Percentiles rank a stretch among this genome's conserved stretches.
Conservation (phyloP, 2,113 vertebrate genomes). For the Leucoraja erinaceus region DNA sequence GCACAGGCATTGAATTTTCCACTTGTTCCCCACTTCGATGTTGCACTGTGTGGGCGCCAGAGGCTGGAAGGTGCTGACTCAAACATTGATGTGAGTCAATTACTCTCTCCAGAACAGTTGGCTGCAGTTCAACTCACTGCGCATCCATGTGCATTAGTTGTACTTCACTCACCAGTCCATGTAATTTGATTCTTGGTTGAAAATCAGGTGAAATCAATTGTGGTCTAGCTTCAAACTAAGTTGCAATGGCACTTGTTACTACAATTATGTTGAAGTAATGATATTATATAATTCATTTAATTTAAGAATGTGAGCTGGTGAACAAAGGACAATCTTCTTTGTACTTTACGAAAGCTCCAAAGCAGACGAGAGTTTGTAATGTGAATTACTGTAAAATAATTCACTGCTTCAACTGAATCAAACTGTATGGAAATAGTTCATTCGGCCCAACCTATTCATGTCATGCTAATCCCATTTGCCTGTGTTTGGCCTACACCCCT, state of each 20-base stretch:
- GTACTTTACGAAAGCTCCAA: neutral
- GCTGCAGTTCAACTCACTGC: too few species aligned
- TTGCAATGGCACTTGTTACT: neutral
- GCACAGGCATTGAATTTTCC: too few species aligned
- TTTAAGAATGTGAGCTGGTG: neutral
- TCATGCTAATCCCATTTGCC: too few species aligned
- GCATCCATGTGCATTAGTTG: neutral
- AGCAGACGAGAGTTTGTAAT: neutral
- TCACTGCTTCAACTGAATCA: neutral
- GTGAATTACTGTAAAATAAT: neutral
- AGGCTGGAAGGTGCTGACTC: too few species aligned
- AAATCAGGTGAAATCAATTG: neutral
- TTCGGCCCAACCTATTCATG: too few species aligned
- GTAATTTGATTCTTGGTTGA: conserved; percentile 3
- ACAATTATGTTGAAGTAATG: neutral
- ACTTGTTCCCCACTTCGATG: too few species aligned
- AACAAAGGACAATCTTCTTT: neutral
- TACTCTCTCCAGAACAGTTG: too few species aligned
- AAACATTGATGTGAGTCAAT: too few species aligned
- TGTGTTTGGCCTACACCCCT: too few species aligned
- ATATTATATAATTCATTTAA: too few species aligned
- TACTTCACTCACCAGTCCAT: neutral
- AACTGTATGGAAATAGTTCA: too few species aligned
- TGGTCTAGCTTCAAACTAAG: neutral
- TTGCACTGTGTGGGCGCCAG: too few species aligned